Evolutionary conservation across 2,113 vertebrate species (phyloP).

Genomic region (Mormyrus iriodes): DNA sequence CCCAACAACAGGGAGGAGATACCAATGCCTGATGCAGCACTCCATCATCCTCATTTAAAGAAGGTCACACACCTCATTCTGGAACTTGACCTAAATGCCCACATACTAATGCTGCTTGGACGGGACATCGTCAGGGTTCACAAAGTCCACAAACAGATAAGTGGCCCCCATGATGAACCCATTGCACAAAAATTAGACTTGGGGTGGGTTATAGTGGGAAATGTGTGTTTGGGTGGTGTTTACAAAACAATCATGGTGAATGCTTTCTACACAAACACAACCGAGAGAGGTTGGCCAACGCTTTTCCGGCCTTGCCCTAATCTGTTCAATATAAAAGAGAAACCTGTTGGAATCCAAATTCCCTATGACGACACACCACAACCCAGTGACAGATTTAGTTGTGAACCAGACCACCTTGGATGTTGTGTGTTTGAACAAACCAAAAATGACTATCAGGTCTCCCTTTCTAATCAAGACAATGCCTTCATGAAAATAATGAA

Average conservation of each 20-base stretch:
- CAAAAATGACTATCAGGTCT: slow-evolving; percentile 15
- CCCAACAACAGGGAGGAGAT: no score
- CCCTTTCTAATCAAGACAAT: slow-evolving; percentile 21
- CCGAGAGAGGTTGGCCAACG: background rate
- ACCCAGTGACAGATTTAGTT: background rate
- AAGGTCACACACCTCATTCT: no score
- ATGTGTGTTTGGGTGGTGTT: slow-evolving; percentile 20
- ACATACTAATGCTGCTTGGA: no score
- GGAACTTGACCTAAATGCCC: no score
- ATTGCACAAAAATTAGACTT: slow-evolving; percentile 35
- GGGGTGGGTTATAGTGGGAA: slow-evolving; percentile 34
- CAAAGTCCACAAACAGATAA: no score
- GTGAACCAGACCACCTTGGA: slow-evolving; percentile 4
- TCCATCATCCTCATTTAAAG: no score
- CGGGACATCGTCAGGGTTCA: no score
- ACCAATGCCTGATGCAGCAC: no score
- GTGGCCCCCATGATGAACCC: slow-evolving; percentile 15
- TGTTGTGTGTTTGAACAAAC: slow-evolving; percentile 22
- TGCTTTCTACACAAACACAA: slow-evolving; percentile 2
- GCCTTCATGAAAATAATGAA: no score
- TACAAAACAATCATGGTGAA: slow-evolving; percentile 18
- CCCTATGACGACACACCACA: background rate
- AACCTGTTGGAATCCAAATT: background rate
- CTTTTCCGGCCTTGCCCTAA: slow-evolving; percentile 16
- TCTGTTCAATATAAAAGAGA: slow-evolving; percentile 23